Evolutionary conservation across 2,113 vertebrate species (phyloP).

Genomic region (Bettongia penicillata): DNA sequence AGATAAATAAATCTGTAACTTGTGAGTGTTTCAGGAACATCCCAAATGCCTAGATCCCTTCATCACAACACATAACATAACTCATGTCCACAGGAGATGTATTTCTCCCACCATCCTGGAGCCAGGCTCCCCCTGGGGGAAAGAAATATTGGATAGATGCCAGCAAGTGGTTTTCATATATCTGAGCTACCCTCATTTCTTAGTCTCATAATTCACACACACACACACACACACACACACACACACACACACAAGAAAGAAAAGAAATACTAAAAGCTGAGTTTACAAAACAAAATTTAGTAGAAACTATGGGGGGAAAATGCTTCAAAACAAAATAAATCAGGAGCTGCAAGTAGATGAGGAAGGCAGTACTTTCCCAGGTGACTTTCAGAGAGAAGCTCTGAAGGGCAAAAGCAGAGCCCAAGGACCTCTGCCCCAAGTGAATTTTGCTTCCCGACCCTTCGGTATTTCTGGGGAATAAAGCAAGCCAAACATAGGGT

Average conservation of each 20-base stretch:
- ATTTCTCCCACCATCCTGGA: not conserved
- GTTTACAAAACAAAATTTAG: not conserved
- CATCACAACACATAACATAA: not conserved
- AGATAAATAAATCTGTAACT: not conserved
- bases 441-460: not conserved
- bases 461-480: not conserved
- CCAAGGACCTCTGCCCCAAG: not conserved
- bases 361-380: not conserved
- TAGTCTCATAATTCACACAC: not conserved
- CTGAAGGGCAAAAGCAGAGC: not conserved
- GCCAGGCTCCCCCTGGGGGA: not conserved
- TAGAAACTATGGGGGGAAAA: not conserved
- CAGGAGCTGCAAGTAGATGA: not conserved
- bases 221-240: not conserved
- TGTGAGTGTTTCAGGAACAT: not conserved
- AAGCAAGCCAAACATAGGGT: not conserved
- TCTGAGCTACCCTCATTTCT: not conserved
- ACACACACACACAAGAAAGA: not conserved
- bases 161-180: not conserved
- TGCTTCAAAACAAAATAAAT: not conserved
- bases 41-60: not conserved
- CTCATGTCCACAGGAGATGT: not conserved
- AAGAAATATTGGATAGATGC: not conserved
- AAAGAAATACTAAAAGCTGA: not conserved
- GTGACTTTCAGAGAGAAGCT: not conserved